Conservation (phyloP, 2,888 invertebrate species). For the Philopedon plagiatum region DNA sequence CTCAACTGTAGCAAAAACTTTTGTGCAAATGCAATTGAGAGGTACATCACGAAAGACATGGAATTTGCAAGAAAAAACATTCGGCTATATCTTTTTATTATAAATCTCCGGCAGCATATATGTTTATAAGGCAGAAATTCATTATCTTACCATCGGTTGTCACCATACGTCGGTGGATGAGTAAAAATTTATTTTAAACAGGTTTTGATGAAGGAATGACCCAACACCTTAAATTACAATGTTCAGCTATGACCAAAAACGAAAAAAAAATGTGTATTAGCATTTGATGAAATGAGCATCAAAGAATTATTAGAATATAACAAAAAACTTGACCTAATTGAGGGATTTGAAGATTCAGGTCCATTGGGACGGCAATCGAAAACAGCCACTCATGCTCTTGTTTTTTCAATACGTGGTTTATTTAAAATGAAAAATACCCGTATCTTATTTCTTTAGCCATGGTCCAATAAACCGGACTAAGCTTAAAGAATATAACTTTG, state of each 20-base stretch:
- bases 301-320: constrained; percentile 6
- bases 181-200: constrained; percentile 12
- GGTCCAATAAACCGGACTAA: background rate
- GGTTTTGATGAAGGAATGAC: constrained; percentile 5
- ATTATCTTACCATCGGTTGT: background rate
- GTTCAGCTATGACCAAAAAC: background rate
- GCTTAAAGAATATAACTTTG: background rate
- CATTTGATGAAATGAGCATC: constrained; percentile 22
- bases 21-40: constrained; percentile 18
- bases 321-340: constrained; percentile 18
- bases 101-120: constrained; percentile 17
- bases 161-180: background rate
- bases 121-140: constrained; percentile 9
- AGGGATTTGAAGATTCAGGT: constrained; percentile 18
- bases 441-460: constrained; percentile 12
- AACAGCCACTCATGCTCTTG: constrained; percentile 24
- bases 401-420: constrained; percentile 18
- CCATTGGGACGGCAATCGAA: background rate
- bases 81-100: constrained; percentile 18
- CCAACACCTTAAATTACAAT: background rate
- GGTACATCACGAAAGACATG: background rate
- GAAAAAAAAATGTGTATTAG: constrained; percentile 10
- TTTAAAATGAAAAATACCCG: constrained; percentile 20
- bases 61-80: constrained; percentile 4
- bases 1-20: background rate